Conservation (phyloP, 1,140 invertebrate genomes). For the Pseudomyrmex concolor region DNA sequence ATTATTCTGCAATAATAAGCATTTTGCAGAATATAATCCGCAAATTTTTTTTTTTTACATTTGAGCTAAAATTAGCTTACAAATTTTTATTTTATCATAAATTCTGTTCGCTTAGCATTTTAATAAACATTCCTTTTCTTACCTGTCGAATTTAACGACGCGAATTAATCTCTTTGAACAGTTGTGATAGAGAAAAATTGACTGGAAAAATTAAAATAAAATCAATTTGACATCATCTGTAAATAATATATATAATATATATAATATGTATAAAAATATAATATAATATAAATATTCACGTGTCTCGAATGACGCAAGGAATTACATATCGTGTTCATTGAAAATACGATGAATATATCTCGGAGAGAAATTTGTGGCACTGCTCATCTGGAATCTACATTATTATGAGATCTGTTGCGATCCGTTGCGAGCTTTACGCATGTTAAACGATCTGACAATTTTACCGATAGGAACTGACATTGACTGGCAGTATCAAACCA, state of each 20-base stretch:
- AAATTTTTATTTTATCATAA: too few relatives aligned
- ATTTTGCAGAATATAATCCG: neutral
- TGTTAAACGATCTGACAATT: conserved; percentile 58
- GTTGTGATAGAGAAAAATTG: neutral
- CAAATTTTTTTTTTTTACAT: neutral
- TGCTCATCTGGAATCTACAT: conserved; percentile 44
- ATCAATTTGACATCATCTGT: neutral
- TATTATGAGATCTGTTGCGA: conserved; percentile 37
- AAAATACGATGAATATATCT: conserved; percentile 22
- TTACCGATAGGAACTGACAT: conserved; percentile 87
- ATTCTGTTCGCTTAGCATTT: too few relatives aligned
- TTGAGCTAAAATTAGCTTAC: neutral
- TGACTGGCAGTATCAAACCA: conserved; percentile 95
- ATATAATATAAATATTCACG: neutral
- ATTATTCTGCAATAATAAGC: conserved; percentile 38
- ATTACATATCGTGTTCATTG: neutral
- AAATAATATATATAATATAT: too few relatives aligned
- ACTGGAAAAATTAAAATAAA: neutral
- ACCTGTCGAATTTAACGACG: too few relatives aligned
- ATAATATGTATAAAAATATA: too few relatives aligned
- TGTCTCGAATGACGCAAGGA: neutral
- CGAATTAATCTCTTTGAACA: too few relatives aligned
- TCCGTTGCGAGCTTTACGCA: conserved; percentile 37
- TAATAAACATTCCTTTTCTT: too few relatives aligned
- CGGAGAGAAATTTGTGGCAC: neutral